A percentile compares a stretch with the other conserved stretches of the same genome.
Conservation (phyloP, 2,113 vertebrate species). For the Pseudolaguvia tuberculata region DNA sequence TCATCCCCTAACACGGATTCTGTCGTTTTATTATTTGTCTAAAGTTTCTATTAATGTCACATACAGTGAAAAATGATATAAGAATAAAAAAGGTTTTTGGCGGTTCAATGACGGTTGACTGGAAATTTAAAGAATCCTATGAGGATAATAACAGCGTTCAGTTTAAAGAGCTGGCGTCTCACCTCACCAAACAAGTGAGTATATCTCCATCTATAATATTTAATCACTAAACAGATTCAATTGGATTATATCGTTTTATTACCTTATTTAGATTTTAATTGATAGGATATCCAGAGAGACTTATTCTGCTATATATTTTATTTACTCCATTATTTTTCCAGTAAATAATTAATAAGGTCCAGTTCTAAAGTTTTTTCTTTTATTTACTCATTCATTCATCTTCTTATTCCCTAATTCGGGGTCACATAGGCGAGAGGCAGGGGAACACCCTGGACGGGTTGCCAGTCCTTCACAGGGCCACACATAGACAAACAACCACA, state of each 20-base stretch:
- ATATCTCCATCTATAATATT: background rate
- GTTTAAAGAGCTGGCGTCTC: constrained; percentile 53
- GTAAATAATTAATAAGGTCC: too few species aligned
- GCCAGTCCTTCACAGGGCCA: too few species aligned
- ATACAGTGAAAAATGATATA: constrained; percentile 51
- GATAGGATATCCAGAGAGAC: too few species aligned
- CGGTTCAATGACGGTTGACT: constrained; percentile 60
- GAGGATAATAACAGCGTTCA: constrained; percentile 54
- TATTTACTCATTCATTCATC: too few species aligned
- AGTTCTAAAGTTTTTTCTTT: too few species aligned
- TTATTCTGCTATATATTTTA: too few species aligned
- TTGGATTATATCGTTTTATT: too few species aligned
- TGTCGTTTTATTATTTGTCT: background rate
- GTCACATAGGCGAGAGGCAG: too few species aligned
- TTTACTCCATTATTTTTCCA: too few species aligned
- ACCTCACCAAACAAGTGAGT: constrained; percentile 57
- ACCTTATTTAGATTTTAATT: background rate
- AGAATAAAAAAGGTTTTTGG: constrained; percentile 53
- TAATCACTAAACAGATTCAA: background rate
- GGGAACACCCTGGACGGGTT: too few species aligned
- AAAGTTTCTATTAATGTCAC: background rate
- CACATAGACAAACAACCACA: too few species aligned
- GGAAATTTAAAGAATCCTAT: constrained; percentile 44
- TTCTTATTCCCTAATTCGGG: too few species aligned
- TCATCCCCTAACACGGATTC: background rate